Conservation (phyloP, 2,797 vertebrate genomes). For the Nyctibius grandis region DNA sequence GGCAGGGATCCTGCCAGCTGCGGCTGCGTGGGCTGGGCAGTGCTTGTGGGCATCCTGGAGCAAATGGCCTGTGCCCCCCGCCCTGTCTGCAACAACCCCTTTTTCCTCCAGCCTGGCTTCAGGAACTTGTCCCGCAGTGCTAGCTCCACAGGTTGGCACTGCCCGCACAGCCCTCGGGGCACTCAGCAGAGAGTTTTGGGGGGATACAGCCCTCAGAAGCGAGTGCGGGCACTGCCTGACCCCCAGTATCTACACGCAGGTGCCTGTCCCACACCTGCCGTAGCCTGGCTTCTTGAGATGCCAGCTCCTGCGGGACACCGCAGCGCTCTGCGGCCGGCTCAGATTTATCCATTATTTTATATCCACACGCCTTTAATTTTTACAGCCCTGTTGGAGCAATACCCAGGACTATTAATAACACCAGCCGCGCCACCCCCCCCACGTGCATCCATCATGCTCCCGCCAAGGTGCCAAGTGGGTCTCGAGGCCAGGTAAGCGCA, state of each 20-base stretch:
- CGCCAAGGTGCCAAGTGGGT: background rate
- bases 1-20: background rate
- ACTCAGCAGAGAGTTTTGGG: rapidly evolving
- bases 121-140: background rate
- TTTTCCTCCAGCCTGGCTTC: background rate
- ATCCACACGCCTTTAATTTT: constrained; percentile 58
- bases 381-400: constrained; percentile 43
- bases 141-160: background rate
- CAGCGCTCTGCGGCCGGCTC: background rate
- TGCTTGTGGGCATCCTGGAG: rapidly evolving
- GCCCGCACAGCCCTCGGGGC: rapidly evolving
- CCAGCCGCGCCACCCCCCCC: background rate
- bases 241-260: rapidly evolving
- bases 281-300: background rate
- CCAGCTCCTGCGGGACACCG: background rate
- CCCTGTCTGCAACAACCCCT: background rate
- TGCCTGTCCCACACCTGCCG: rapidly evolving
- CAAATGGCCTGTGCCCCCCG: too few species aligned
- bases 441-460: background rate
- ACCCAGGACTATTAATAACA: constrained; percentile 13
- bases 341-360: constrained; percentile 61
- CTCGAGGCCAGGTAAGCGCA: background rate
- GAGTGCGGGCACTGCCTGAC: background rate
- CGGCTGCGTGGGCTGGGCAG: rapidly evolving
- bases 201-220: background rate